Conservation (phyloP, 2,888 invertebrate species). For the Plagiodera versicolora region DNA sequence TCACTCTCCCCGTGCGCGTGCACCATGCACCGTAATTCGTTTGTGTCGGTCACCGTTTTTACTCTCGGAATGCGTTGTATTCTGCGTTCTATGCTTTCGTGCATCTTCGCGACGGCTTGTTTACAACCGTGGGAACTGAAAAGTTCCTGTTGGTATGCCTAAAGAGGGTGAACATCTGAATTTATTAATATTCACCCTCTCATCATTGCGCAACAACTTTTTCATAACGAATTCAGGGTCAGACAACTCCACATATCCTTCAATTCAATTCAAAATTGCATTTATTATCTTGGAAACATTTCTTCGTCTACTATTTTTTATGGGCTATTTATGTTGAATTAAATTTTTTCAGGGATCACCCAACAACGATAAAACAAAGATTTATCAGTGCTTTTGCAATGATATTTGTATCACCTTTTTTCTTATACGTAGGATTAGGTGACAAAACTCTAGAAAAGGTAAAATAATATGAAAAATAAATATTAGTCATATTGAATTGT, state of each 20-base stretch:
- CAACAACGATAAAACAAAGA: conserved; percentile 81
- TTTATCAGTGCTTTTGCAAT: conserved; percentile 84
- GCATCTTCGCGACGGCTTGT: background rate
- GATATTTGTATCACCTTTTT: conserved; percentile 77
- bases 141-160: background rate
- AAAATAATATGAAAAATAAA: too few relatives aligned
- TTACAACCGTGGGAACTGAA: conserved; percentile 25
- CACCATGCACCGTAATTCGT: too few relatives aligned
- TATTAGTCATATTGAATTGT: too few relatives aligned
- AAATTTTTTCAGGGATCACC: conserved; percentile 74
- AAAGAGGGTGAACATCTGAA: conserved; percentile 1
- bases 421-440: conserved; percentile 73
- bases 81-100: too few relatives aligned
- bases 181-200: conserved; percentile 30
- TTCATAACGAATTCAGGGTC: too few relatives aligned
- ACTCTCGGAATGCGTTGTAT: background rate
- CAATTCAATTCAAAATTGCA: too few relatives aligned
- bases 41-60: conserved; percentile 17
- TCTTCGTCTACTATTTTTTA: too few relatives aligned
- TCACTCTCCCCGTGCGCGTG: conserved; percentile 19
- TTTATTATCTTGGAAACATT: too few relatives aligned
- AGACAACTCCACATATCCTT: too few relatives aligned
- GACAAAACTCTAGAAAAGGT: conserved; percentile 64
- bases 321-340: background rate
- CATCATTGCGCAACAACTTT: background rate